These are phyloP conservation scores for Eurytoma californica DNA, from an alignment of 2,888 invertebrate species.

Conservation along the genomic window DNA sequence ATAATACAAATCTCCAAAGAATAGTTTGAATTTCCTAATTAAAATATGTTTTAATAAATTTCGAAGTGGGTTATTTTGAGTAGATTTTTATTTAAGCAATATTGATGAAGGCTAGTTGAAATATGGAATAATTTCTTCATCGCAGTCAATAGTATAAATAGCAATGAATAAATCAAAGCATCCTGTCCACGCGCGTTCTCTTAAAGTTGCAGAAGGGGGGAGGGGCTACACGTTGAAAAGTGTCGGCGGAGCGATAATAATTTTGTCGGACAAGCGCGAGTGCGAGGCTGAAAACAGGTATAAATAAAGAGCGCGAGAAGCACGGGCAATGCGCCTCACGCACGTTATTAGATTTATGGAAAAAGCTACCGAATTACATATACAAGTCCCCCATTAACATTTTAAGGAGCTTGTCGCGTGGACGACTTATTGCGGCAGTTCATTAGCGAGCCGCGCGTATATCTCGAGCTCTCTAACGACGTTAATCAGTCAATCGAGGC, in stretches of 20 bases:
- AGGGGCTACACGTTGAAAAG: conserved; percentile 41
- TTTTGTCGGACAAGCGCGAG: conserved; percentile 34
- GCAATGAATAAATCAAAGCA: conserved; percentile 28
- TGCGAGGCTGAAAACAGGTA: conserved; percentile 18
- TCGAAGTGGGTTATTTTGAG: too few relatives aligned
- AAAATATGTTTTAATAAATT: too few relatives aligned
- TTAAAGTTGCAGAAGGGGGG: not conserved
- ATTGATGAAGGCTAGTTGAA: too few relatives aligned
- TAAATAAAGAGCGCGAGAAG: not conserved
- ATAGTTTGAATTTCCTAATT: too few relatives aligned
- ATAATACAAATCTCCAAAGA: too few relatives aligned
- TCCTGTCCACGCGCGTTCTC: not conserved
- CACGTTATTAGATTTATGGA: conserved; percentile 56
- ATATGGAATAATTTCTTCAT: too few relatives aligned
- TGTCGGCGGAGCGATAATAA: conserved; percentile 45
- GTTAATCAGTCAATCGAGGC: conserved; percentile 67
- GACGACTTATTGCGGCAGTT: conserved; percentile 36
- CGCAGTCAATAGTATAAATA: too few relatives aligned
- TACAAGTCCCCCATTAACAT: conserved; percentile 63
- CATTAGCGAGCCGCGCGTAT: conserved; percentile 31
- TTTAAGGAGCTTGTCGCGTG: conserved; percentile 62
- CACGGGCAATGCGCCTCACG: conserved; percentile 34
- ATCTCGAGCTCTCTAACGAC: conserved; percentile 61
- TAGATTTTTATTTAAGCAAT: too few relatives aligned
- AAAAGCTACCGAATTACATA: conserved; percentile 67